Base-by-base conservation (phyloP, 2,797 vertebrate genomes). In the Mareca penelope region DNA sequence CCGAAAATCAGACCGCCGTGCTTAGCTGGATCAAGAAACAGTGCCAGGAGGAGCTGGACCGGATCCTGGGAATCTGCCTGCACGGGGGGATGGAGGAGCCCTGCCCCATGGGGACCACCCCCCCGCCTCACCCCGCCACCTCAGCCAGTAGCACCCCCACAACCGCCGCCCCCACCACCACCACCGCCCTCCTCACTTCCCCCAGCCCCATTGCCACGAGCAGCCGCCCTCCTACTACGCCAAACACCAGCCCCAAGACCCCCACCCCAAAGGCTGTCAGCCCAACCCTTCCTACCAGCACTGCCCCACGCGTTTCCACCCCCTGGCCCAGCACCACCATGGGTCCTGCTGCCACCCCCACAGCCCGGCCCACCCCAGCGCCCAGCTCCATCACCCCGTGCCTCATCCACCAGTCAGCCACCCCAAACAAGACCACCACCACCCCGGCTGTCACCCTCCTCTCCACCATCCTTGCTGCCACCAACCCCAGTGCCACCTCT, bases 1-100 rank as follows among this genome's bases (percentile, higher is more conserved):
- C 85, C 0, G 97, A 96, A 59, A 96, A 94, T 0, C 56, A 97
- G 29, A 89, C 97, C 0, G 10, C 4, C 2, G 59, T 98, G 73
- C 44, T 29, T 88, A 19, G 13, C 77, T 98, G 98, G 97, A 87
- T 97, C 55, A 59, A 64, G 59, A 80, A 56, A 9, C 97, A 97
- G 10, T 63, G 48, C 68, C 96, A 91, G 56, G 9, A 24, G 3
- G 97, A 97, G 8, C 96, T 97, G 84, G 95, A 94, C 31, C n/a
- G 89, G 0, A 33, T 8, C 26, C 94, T 98, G 63, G 93, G 82
- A 8, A 97, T 98, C 0, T 86, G 91, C 24, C 50, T 97, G 73
- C 46, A 52, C 6, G 96, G 97, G 19, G 96, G 96, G 5, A 68
- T 0, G 13, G 14, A 8, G 4, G n/a, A 48, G 1, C 68, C 73